Conservation (phyloP, 2,888 invertebrate genomes). For the Dicycla oo region DNA sequence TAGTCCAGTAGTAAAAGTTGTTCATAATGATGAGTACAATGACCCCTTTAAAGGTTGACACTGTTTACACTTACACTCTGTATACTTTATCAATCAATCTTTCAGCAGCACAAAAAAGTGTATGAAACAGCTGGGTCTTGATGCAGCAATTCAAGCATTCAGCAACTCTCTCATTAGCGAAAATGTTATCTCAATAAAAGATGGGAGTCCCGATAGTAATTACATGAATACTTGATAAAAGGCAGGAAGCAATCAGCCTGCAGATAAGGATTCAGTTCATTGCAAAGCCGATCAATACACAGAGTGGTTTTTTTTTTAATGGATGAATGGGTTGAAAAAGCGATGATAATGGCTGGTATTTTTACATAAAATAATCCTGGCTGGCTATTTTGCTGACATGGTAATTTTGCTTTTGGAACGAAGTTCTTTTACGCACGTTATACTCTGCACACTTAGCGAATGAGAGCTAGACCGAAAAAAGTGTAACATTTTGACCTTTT, state of each 20-base stretch:
- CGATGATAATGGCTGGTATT: background rate
- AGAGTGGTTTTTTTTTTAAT: too few species aligned
- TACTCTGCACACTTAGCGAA: too few species aligned
- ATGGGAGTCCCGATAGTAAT: conserved; percentile 24
- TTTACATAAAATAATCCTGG: background rate
- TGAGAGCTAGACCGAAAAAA: too few species aligned
- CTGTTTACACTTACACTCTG: too few species aligned
- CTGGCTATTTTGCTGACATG: too few species aligned
- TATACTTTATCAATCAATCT: background rate
- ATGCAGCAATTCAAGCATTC: conserved; percentile 11
- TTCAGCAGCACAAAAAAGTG: background rate
- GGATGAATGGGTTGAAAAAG: background rate
- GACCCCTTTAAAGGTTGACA: too few species aligned
- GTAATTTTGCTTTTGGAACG: too few species aligned
- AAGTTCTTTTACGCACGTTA: too few species aligned
- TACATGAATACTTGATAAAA: conserved; percentile 45
- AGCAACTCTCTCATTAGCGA: background rate
- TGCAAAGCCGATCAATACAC: conserved; percentile 1
- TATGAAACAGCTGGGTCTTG: background rate
- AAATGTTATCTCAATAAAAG: conserved; percentile 39
- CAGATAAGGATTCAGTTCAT: conserved; percentile 21
- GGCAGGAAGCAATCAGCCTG: conserved; percentile 27
- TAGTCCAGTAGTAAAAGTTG: too few species aligned
- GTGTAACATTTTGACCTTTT: too few species aligned
- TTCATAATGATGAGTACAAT: too few species aligned